Conservation (phyloP, 2,888 invertebrate species). For the Cremastinae sp. region DNA sequence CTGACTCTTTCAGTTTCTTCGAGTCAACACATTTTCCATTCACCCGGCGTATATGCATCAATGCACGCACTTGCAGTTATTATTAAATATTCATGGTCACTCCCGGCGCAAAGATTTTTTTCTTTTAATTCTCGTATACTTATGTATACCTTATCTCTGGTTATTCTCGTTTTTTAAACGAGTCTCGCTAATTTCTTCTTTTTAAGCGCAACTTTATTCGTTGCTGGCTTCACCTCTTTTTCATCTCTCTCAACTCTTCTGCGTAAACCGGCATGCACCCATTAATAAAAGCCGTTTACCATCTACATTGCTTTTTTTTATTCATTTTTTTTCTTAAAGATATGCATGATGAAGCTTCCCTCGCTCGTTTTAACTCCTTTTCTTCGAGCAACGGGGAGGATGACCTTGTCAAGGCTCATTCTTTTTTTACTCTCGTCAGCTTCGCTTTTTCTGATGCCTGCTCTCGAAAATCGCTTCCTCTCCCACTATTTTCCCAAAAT, state of each 20-base stretch:
- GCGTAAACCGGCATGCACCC: not conserved
- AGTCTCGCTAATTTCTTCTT: constrained; percentile 27
- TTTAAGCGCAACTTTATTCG: constrained; percentile 9
- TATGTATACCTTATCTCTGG: constrained; percentile 26
- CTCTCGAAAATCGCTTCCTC: constrained; percentile 9
- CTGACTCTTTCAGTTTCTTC: constrained; percentile 8
- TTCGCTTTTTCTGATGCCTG: constrained; percentile 38
- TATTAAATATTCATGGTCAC: constrained; percentile 47
- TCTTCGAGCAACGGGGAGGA: constrained; percentile 28
- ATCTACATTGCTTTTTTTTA: constrained; percentile 1
- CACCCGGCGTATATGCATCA: no score
- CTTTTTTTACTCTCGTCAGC: constrained; percentile 55
- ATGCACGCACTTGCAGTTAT: constrained; percentile 16
- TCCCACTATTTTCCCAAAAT: not conserved
- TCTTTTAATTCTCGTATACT: no score
- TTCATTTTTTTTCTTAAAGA: no score
- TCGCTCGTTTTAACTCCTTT: constrained; percentile 25
- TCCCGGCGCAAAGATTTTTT: constrained; percentile 27
- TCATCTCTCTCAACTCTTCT: no score
- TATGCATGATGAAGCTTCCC: constrained; percentile 18
- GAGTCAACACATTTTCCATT: not conserved
- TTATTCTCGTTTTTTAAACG: constrained; percentile 43
- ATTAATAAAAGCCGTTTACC: constrained; percentile 18
- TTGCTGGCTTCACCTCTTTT: constrained; percentile 25
- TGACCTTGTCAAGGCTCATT: constrained; percentile 61